Evolutionary conservation across 1,140 invertebrate species (phyloP), one percentile per base, ranked within the genome.

Genomic region (Propsilocerus akamusi): DNA sequence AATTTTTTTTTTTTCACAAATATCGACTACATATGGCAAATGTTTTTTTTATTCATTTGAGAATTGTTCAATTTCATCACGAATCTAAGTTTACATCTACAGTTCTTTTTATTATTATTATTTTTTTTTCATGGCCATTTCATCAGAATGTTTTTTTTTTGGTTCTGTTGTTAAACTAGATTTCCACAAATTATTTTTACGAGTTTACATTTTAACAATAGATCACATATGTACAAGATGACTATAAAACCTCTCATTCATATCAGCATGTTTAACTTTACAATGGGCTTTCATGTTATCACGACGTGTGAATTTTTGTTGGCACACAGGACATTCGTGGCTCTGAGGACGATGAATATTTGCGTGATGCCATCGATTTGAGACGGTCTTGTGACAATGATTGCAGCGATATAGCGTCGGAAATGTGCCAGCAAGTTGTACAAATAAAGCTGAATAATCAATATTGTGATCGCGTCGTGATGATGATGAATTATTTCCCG

Each of bases 241-340:
- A 53, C 63, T 65, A 55, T 64, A 65, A 56, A 65, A 65, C 51
- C 60, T 60, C 60, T 65, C 63, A 56, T 65, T 64, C 32, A 62
- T 62, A 51, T 71, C 69, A 57, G 72, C 72, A 62, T 82, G 80
- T 66, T 81, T 81, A 65, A 77, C 73, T 58, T 73, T 72, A 53
- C 80, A 73, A 62, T 80, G 80, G 32, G 73, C 70, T 66, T 81
- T 80, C 57, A 81, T 72, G 57, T 81, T 81, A 60, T 82, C 79
- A 54, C 76, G 77, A 49, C 79, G 70, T 49, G 77, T 81, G 53
- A 81, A 74, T 49, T 75, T 72, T 53, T 77, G 74, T 20, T 74
- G 71, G 62, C 78, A 82, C 51, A 76, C 67, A 10, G 78, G 77
- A 61, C 78, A 81, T 56, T 74, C 74, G 60, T 78, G 78, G 53